phyloP scores from a whole-genome alignment of 2,888 invertebrate genomes.

The Gisinianus flammeolus region DNA sequence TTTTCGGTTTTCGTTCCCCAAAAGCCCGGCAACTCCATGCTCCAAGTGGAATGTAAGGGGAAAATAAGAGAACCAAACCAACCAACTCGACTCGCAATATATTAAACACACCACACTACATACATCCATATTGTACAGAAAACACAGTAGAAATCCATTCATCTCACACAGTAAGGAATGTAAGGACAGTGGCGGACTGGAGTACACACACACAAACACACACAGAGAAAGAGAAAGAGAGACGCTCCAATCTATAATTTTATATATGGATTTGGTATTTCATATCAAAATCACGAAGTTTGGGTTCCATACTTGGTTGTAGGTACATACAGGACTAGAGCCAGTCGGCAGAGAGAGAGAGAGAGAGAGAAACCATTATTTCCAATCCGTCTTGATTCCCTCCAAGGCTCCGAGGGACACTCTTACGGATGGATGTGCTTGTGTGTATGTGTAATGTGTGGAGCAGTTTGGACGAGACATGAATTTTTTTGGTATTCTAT shows the following conservation, averaged over 20 bases:
- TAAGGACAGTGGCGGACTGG: neutral
- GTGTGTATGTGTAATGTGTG: too few relatives aligned
- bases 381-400: conserved; percentile 25
- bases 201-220: neutral
- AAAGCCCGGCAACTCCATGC: neutral
- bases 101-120: neutral
- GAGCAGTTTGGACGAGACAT: neutral
- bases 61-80: neutral
- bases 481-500: neutral
- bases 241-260: neutral
- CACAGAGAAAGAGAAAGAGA: neutral
- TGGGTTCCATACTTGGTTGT: neutral
- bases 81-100: neutral
- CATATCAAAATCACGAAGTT: too few relatives aligned
- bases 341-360: neutral
- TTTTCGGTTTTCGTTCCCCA: neutral
- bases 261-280: neutral
- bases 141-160: neutral
- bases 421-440: neutral
- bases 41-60: neutral
- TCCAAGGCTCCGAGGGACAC: conserved; percentile 3
- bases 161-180: neutral
- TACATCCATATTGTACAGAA: neutral
- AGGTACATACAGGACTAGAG: neutral
- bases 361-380: conserved; percentile 17